Evolutionary conservation across 1,140 invertebrate species (phyloP), one percentile per base, ranked within the genome.

Genomic region (Brachionus plicatilis): DNA sequence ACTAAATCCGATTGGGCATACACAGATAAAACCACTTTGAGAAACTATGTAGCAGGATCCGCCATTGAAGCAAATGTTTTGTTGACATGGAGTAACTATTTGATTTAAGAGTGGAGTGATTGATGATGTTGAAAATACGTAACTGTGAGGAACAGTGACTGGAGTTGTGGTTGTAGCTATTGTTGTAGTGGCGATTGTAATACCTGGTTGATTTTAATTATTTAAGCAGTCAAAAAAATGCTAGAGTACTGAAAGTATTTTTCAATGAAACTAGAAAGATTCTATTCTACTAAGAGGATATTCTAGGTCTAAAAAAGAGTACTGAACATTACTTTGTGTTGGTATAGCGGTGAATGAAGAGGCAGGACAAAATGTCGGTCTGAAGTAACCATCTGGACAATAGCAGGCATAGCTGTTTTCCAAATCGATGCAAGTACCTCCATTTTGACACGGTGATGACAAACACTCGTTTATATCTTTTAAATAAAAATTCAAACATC

Each of bases 21-120:
- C 93, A 90, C 95, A 97, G 85, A 92, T 92, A 91, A 94, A 96
- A 7, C 79, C 79, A 68, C 79, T 82, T 68, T 82, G 79, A 9
- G 79, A 82, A 9, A 82, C 79, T 17, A 82, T 82, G 12, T 82
- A 82, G 29, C 79, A 82, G 93, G 88, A 0, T 94, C 93, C 12
- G 95, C 96, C 41, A 98, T 95, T 20, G 94, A 91, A 82, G 29
- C 79, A 82, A n/a, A 82, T 82, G 24, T 82, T 82, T 68, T 68
- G 79, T 45, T 60, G 65, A 47, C 79, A 82, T 45, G 79, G 53
- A n/a, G 53, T 82, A 11, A 82, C 79, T 17, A 82, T 82, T 82
- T 82, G 53, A 43, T 82, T 68, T n/a, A 76, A 37, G 12, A 76
- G 27, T 27, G 72, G 72, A n/a, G 24, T 76, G 11, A 82, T 27